A percentile compares a stretch with the other conserved stretches of the same genome.
phyloP scores from a whole-genome alignment of 2,888 invertebrate genomes.

The Hofmannophila pseudospretella region DNA sequence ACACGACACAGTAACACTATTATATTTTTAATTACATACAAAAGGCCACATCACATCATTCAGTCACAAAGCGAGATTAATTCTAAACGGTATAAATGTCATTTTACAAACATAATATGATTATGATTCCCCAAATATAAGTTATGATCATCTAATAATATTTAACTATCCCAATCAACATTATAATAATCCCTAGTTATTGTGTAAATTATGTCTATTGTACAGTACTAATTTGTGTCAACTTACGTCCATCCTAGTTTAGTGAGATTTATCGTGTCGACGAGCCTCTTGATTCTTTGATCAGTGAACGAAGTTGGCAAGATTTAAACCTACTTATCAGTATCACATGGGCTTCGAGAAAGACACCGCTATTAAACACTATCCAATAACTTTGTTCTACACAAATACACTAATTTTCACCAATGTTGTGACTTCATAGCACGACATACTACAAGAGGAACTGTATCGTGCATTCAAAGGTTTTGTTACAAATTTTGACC shows the following conservation, averaged over 20 bases:
- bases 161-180: slow-evolving; percentile 51
- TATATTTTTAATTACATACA: slow-evolving; percentile 65
- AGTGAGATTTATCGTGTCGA: slow-evolving; percentile 44
- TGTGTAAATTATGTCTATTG: slow-evolving; percentile 54
- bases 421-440: slow-evolving; percentile 59
- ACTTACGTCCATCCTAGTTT: slow-evolving; percentile 41
- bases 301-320: slow-evolving; percentile 52
- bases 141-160: slow-evolving; percentile 34
- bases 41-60: slow-evolving; percentile 78
- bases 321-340: slow-evolving; percentile 27
- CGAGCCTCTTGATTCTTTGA: slow-evolving; percentile 46
- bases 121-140: slow-evolving; percentile 26
- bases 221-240: slow-evolving; percentile 53
- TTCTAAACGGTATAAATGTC: slow-evolving; percentile 45
- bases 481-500: slow-evolving; percentile 66
- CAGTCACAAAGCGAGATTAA: slow-evolving; percentile 74
- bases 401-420: slow-evolving; percentile 41
- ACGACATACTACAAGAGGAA: slow-evolving; percentile 73
- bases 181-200: slow-evolving; percentile 48
- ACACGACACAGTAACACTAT: slow-evolving; percentile 55
- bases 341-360: slow-evolving; percentile 42
- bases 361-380: slow-evolving; percentile 38
- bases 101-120: slow-evolving; percentile 43
- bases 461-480: slow-evolving; percentile 73
- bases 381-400: slow-evolving; percentile 29